Percentiles rank a stretch among this genome's conserved stretches.
Evolutionary conservation across 2,113 vertebrate genomes (phyloP).

Genomic region (Solea solea): DNA sequence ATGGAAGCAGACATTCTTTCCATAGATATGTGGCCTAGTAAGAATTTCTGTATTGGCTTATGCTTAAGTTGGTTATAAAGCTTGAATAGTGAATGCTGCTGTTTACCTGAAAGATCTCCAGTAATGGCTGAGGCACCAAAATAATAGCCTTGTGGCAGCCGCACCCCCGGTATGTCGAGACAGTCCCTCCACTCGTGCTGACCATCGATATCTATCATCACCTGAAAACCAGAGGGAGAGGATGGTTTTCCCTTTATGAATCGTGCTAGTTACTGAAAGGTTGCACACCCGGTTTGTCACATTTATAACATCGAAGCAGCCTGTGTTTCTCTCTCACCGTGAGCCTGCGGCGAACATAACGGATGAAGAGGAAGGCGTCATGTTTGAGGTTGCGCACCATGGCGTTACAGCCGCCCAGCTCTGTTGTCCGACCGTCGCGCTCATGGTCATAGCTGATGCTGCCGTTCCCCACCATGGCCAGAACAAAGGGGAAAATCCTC

Average conservation of each 20-base stretch:
- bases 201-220: conserved; percentile 94
- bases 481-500: conserved; percentile 93
- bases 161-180: conserved; percentile 91
- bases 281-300: no score
- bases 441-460: conserved; percentile 92
- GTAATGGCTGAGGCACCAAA: conserved; percentile 93
- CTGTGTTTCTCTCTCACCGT: conserved; percentile 83
- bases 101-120: conserved; percentile 92
- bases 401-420: conserved; percentile 93
- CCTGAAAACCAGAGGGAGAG: conserved; percentile 55
- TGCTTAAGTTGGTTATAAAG: no score
- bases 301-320: no score
- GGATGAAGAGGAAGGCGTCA: conserved; percentile 95
- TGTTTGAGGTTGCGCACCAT: conserved; percentile 95
- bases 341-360: conserved; percentile 92
- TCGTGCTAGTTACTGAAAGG: no score
- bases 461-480: conserved; percentile 96
- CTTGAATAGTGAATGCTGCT: no score
- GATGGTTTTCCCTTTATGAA: no score
- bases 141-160: conserved; percentile 89
- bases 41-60: no score
- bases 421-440: conserved; percentile 89
- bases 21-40: no score
- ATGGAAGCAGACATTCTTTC: no score
- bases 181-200: conserved; percentile 97